Base-by-base conservation (phyloP, 1,140 invertebrate genomes). In the Drosophila virilis region DNA sequence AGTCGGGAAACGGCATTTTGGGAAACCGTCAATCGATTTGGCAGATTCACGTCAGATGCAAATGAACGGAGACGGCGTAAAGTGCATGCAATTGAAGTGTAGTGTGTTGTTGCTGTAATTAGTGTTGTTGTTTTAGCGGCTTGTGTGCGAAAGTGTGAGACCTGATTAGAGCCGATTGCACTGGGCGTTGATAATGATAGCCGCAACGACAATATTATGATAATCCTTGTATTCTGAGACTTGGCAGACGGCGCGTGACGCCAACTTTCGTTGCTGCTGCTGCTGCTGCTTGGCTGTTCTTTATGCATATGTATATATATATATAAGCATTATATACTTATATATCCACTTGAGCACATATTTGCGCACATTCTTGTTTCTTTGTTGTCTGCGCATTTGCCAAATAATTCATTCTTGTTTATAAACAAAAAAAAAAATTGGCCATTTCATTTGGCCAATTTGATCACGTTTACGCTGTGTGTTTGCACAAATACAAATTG, bases 201-300 rank as follows among this genome's bases (percentile, higher is more conserved):
- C 35, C 35, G 17, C 58, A 28, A 59, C 54, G 77, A 13, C 71
- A 73, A 55, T 73, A 35, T 55, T 38, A 65, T 65, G 48, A 51
- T 43, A 51, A 60, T 57, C 28, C 40, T 42, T 33, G 50, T 61
- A 37, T 52, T 68, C 43, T 38, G 12, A 22, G 12, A 45, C 66
- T 82, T 86, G 82, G 82, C 83, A 71, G 54, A 75, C 78, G 67
- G 60, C 59, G 70, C 43, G 40, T 69, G 80, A 83, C 80, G 80
- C 80, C 72, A 69, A 80, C 9, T 50, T 52, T 40, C 64, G 65
- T 61, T 83, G 46, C 52, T 73, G 69, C 50, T 57, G 50, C 32
- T 32, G 35, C 48, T 65, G 52, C 50, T 52, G 3, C 22, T 15
- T n/a, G 4, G 54, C 43, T 78, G 59, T 52, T 46, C 15, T 67